Evolutionary conservation across 2,888 invertebrate genomes (phyloP).

Genomic region (Anoncus sp.): DNA sequence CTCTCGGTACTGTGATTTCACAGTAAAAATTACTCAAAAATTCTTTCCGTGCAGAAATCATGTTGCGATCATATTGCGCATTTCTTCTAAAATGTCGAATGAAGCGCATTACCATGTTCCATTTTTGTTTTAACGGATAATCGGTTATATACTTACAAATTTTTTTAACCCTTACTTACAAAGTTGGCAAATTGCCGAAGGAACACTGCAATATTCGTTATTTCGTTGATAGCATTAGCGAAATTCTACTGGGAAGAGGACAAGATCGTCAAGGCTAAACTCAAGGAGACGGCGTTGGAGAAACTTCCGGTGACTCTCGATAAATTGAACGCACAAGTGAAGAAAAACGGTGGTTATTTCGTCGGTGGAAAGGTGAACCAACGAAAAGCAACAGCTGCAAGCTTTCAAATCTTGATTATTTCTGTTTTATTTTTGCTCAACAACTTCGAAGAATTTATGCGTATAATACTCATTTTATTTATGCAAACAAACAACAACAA

Average conservation of each 20-base stretch:
- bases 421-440: neutral
- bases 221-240: slow-evolving; percentile 69
- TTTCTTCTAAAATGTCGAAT: neutral
- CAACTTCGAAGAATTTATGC: neutral
- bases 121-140: too few species aligned
- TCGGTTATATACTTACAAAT: too few species aligned
- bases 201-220: neutral
- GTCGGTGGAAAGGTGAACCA: slow-evolving; percentile 76
- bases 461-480: too few species aligned
- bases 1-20: too few species aligned
- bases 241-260: slow-evolving; percentile 76
- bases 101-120: neutral
- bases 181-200: too few species aligned
- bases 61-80: too few species aligned
- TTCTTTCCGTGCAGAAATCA: too few species aligned
- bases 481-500: too few species aligned
- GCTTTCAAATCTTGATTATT: neutral
- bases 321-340: slow-evolving; percentile 75
- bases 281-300: slow-evolving; percentile 71
- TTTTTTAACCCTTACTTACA: too few species aligned
- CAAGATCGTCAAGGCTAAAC: slow-evolving; percentile 68
- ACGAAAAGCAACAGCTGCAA: neutral
- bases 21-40: too few species aligned
- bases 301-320: slow-evolving; percentile 71
- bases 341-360: slow-evolving; percentile 78